A percentile compares a stretch with the other conserved stretches of the same genome.
These are phyloP conservation scores for Melozone crissalis DNA, from an alignment of 2,113 vertebrate genomes.

Conservation along the genomic window DNA sequence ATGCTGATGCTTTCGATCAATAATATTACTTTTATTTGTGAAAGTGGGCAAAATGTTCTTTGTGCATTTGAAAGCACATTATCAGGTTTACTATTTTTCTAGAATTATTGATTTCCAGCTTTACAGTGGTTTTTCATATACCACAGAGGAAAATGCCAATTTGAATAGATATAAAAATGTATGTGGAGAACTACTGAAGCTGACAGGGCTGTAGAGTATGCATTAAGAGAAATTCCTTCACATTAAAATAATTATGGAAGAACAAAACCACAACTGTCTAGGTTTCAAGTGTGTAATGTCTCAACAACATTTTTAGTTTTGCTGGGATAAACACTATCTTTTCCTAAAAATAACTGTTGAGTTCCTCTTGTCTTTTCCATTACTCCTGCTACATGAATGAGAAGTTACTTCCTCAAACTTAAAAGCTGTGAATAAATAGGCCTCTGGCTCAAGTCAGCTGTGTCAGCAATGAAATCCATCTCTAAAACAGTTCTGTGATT, in stretches of 20 bases:
- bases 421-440: not conserved
- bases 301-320: not conserved
- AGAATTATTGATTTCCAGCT: not conserved
- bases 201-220: not conserved
- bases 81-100: not conserved
- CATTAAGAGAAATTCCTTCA: not conserved
- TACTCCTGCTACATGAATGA: not conserved
- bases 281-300: not conserved
- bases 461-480: not conserved
- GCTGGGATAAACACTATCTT: constrained; percentile 22
- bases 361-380: constrained; percentile 45
- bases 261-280: not conserved
- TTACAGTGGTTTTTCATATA: not conserved
- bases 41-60: not conserved
- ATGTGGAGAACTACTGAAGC: not conserved
- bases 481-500: not conserved
- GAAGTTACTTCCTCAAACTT: constrained; percentile 23
- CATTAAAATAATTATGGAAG: not conserved
- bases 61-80: not conserved
- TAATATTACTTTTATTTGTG: not conserved
- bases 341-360: constrained; percentile 22
- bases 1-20: not conserved
- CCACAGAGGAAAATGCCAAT: not conserved
- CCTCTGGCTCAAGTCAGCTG: not conserved
- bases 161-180: not conserved